Base-by-base conservation (phyloP, 2,888 invertebrate genomes). In the Lathronympha strigana region DNA sequence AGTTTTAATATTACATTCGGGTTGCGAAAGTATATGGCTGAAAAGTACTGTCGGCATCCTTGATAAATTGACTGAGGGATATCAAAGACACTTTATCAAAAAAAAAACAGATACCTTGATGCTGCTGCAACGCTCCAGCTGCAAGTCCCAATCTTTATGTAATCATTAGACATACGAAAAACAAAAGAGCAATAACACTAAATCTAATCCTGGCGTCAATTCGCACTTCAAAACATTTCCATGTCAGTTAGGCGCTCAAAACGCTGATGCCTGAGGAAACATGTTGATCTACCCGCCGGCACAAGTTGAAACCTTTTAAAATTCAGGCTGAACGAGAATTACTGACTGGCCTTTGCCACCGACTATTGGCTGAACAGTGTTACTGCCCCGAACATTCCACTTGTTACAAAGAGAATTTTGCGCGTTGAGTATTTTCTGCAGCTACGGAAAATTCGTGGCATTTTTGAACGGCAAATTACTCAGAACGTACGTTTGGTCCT, bases 391-490 rank as follows among this genome's bases (percentile, higher is more conserved):
- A 54, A 61, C 54, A 66, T 66, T 54, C 66, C 60, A 40, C 64
- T 60, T 38, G 60, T 13, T 53, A 61, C 66, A 66, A 66, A 66
- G 66, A 38, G 66, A 66, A 66, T 66, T 63, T 66, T 40, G 53
- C 31, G 11, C 47, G 47, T 31, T 36, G n/a, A 28, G 28, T 25
- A 49, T 61, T 47, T 47, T 15, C 54, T 38, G 53, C 40, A 60
- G 55, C 25, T 15, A 64, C 51, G 60, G 54, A 60, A 66, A 54
- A 66, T 61, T 40, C 66, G 47, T 54, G 38, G 17, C 38, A 49
- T 61, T 66, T 66, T 66, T 47, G 53, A 47, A 23, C 60, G 36
- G 50, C 51, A 50, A 36, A 53, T 49, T 38, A 45, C 25, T 45
- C 45, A 15, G 51, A 21, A 33, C 49, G 47, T 47, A 9, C 51